Evolutionary conservation across 2,797 vertebrate genomes (phyloP), one percentile per base, ranked within the genome.

Genomic region (Hippopotamyrus pictus): DNA sequence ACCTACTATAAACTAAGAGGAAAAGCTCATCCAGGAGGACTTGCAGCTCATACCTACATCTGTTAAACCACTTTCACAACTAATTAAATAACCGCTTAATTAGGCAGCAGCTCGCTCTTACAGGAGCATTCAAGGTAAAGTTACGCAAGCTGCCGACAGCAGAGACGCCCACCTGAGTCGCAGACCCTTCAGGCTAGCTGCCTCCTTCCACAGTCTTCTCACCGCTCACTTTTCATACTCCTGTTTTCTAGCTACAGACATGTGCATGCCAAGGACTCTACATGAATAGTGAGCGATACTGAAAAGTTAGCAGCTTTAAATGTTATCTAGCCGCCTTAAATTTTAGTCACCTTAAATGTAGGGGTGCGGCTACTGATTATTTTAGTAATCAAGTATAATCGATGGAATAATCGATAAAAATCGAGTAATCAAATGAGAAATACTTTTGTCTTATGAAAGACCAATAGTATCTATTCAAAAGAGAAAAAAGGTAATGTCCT

Each of bases 101-200:
- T 7, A 86, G 84, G 8, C 48, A 51, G 12, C 46, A 25, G 79
- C 79, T 83, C 33, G 14, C 12, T 41, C 51, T 89, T 59, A 57
- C 51, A 29, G 88, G 29, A 29, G 54, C 53, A 89, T 48, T 62
- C 44, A 57, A 83, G 88, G 41, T 89, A 85, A 89, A 62, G 79
- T 84, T 85, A 57, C 6, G 54, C 22, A 33, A 29, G 46, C 83
- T 29, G 6, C 83, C 5, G 22, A 85, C 46, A 50, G n/a, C 48
- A 85, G 83, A 44, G 12, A 19, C 12, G 50, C n/a, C 84, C 84
- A 85, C 83, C 84, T 53, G 84, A 53, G 29, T 17, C 44, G 11
- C 84, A 22, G 48, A 86, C 22, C 84, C 25, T 25, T 29, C 25
- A 37, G 22, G 83, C 22, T 85, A 17, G 17, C 19, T 50, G 46